Percentiles rank a stretch among this genome's conserved stretches.
Evolutionary conservation across 2,113 vertebrate species (phyloP).

Genomic region (crab-eating macaque (Macaca fascicularis)): T2T-MFA8v1.1 NC_088377.1:25352501-25353000

Average conservation of each 20-base stretch:
- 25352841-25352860: neutral
- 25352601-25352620: neutral
- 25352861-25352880: neutral
- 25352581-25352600: neutral
- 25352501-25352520: neutral
- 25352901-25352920: neutral
- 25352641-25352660: neutral
- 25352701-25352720: neutral
- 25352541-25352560: no score
- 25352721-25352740: neutral
- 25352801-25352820: neutral
- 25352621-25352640: neutral
- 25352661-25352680: neutral
- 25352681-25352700: neutral
- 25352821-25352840: neutral
- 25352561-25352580: neutral
- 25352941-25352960: neutral
- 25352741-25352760: neutral
- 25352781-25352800: neutral
- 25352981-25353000: neutral
- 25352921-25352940: neutral
- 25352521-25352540: neutral
- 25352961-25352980: neutral
- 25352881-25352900: neutral
- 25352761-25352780: neutral